These are phyloP conservation scores for Hartigia nigra DNA, from an alignment of 2,888 invertebrate genomes.

Conservation along the genomic window DNA sequence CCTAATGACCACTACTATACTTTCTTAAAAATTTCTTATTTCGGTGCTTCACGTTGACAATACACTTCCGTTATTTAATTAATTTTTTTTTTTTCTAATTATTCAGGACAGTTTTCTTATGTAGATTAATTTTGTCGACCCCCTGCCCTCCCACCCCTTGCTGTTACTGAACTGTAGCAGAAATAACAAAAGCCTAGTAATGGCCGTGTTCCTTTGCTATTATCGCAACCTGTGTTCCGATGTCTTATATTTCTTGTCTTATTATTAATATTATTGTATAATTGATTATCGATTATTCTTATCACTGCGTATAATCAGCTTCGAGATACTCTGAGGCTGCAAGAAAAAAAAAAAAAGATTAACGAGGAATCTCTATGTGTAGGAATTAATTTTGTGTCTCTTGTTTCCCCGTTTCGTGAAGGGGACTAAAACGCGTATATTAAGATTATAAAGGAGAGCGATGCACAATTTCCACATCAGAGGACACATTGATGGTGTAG, in stretches of 20 bases:
- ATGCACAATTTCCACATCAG: not conserved
- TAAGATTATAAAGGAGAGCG: not conserved
- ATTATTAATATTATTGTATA: not conserved
- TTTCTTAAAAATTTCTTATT: not conserved
- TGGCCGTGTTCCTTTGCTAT: not conserved
- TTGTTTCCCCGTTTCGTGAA: not conserved
- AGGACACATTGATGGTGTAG: not conserved
- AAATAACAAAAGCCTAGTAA: not conserved
- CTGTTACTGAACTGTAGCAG: not conserved
- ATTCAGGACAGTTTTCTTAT: not conserved
- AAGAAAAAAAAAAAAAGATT: not conserved
- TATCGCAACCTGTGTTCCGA: not conserved
- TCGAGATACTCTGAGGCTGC: not conserved
- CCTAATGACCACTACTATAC: not conserved
- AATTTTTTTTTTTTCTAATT: not conserved
- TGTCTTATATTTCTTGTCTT: not conserved
- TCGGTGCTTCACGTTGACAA: not conserved
- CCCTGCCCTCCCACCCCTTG: not conserved
- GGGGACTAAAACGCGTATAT: slow-evolving; percentile 8
- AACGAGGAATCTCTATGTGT: not conserved
- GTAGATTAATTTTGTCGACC: not conserved
- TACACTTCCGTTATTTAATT: not conserved
- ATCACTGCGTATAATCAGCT: not conserved
- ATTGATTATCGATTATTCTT: not conserved
- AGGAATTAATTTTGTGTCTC: not conserved